Conservation (phyloP, 2,797 vertebrate species). For the Nyctibius grandis region DNA sequence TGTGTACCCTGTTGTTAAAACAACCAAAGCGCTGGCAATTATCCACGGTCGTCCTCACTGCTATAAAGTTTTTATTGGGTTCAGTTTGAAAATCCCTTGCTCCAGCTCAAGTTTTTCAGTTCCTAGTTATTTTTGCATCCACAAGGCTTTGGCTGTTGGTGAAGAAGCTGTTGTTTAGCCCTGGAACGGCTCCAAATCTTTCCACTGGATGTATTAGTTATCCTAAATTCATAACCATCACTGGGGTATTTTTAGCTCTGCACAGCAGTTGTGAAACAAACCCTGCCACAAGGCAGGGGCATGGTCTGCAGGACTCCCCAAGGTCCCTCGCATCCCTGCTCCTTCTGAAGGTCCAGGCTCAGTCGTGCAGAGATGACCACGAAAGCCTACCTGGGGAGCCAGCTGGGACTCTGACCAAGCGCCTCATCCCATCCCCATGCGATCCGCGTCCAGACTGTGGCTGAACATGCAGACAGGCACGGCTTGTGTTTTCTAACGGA, state of each 20-base stretch:
- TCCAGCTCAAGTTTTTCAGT: constrained; percentile 22
- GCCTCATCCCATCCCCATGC: background rate
- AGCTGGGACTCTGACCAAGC: background rate
- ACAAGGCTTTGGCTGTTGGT: constrained; percentile 42
- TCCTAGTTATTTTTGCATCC: constrained; percentile 50
- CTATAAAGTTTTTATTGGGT: constrained; percentile 16
- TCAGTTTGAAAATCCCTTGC: background rate
- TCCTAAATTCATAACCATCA: constrained; percentile 15
- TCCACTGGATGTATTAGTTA: constrained; percentile 42
- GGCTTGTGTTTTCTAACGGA: background rate
- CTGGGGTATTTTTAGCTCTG: constrained; percentile 49
- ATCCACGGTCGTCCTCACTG: background rate
- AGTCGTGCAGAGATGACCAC: background rate
- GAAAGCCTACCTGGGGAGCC: background rate
- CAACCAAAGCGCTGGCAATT: background rate
- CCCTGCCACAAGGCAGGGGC: background rate
- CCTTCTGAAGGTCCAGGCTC: background rate
- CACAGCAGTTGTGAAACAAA: background rate
- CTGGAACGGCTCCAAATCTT: background rate
- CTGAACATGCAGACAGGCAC: rapidly evolving
- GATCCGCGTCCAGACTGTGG: background rate
- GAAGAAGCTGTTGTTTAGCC: constrained; percentile 49
- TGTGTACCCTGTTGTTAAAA: constrained; percentile 41
- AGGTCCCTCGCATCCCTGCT: background rate
- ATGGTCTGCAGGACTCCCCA: background rate